Percentiles rank a stretch among this genome's conserved stretches.
Evolutionary conservation across 1,140 invertebrate genomes (phyloP).

Genomic region (Lethocerus indicus): DNA sequence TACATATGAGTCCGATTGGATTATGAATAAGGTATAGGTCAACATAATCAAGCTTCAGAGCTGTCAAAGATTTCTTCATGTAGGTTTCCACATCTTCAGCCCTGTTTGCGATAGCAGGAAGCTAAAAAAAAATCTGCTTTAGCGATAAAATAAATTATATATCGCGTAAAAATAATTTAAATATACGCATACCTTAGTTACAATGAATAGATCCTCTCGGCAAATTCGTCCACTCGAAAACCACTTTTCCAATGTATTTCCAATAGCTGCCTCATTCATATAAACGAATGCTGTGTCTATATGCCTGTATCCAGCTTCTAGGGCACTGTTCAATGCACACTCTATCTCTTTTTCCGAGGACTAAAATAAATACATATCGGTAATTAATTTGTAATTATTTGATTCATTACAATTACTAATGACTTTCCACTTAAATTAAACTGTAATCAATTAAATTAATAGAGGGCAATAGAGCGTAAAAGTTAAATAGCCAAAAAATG

Average conservation of each 20-base stretch:
- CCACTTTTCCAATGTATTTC: slow-evolving; percentile 54
- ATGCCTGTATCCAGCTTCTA: slow-evolving; percentile 49
- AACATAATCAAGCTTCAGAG: slow-evolving; percentile 42
- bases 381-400: background rate
- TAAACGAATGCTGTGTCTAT: slow-evolving; percentile 72
- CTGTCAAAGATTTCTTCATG: slow-evolving; percentile 36
- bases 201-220: slow-evolving; percentile 63
- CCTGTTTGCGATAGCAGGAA: slow-evolving; percentile 24
- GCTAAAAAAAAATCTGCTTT: slow-evolving; percentile 8
- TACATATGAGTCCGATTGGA: slow-evolving; percentile 26
- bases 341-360: slow-evolving; percentile 14
- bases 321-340: slow-evolving; percentile 33
- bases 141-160: slow-evolving; percentile 1
- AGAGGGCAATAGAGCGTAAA: background rate
- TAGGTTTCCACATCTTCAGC: slow-evolving; percentile 36
- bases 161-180: slow-evolving; percentile 1
- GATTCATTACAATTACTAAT: background rate
- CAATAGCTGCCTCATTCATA: slow-evolving; percentile 64
- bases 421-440: background rate
- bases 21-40: slow-evolving; percentile 51
- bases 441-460: background rate
- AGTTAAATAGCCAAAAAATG: no score
- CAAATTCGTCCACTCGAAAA: slow-evolving; percentile 44
- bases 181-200: slow-evolving; percentile 45
- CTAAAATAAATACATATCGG: background rate